phyloP scores from a whole-genome alignment of 2,888 invertebrate genomes.

The Platycnemis pennipes region DNA sequence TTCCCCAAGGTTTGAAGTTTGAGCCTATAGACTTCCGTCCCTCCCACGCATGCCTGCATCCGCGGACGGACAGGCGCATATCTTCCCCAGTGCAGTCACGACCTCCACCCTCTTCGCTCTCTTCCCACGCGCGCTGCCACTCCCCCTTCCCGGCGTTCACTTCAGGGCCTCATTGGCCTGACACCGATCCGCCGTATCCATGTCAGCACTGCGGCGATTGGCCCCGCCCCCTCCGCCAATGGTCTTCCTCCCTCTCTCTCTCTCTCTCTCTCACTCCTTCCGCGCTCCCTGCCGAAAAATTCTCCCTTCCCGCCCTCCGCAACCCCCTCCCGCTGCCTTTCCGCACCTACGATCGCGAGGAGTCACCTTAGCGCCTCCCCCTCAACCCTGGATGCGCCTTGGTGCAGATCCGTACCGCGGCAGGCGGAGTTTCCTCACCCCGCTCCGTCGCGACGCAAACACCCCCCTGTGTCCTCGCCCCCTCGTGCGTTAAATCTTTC shows the following conservation, averaged over 20 bases:
- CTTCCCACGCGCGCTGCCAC: neutral
- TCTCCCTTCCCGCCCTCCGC: neutral
- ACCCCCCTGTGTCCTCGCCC: neutral
- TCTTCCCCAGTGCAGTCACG: too few relatives aligned
- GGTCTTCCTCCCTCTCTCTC: conserved; percentile 33
- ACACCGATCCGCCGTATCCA: conserved; percentile 66
- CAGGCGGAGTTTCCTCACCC: neutral
- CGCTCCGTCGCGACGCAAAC: neutral
- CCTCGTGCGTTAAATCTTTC: neutral
- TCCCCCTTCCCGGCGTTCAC: neutral
- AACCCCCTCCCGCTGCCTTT: neutral
- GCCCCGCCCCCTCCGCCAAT: conserved; percentile 66
- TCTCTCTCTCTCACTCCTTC: neutral
- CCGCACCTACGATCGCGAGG: neutral
- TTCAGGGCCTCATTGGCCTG: conserved; percentile 60
- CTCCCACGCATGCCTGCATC: neutral
- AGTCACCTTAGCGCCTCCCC: neutral
- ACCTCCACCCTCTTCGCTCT: too few relatives aligned
- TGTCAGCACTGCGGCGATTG: conserved; percentile 57
- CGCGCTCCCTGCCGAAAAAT: neutral
- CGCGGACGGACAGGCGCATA: neutral
- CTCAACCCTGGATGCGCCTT: neutral
- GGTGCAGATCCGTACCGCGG: neutral
- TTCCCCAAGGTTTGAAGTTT: too few relatives aligned
- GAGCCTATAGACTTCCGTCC: too few relatives aligned